Percentiles rank a stretch among this genome's conserved stretches.
Conservation (phyloP, 2,888 invertebrate species). For the Notodonta dromedarius region DNA sequence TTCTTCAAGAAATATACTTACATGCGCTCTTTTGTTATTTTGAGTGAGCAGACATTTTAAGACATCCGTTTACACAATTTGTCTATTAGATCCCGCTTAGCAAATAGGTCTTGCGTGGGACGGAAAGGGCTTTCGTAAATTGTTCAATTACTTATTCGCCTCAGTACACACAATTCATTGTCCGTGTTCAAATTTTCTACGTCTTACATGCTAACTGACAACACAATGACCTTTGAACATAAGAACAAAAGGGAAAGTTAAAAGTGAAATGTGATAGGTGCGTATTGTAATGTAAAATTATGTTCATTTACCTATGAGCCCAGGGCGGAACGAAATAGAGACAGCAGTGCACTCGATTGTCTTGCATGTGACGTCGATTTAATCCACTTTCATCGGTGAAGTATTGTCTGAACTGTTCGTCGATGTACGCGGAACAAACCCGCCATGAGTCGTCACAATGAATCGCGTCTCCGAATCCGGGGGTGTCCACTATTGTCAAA, state of each 20-base stretch:
- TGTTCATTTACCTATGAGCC: constrained; percentile 91
- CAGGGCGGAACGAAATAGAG: constrained; percentile 98
- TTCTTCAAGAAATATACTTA: no score
- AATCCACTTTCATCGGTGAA: constrained; percentile 97
- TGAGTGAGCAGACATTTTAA: neutral
- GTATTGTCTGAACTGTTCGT: constrained; percentile 93
- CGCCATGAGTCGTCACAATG: constrained; percentile 98
- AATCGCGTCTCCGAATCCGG: constrained; percentile 97
- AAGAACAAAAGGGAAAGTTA: constrained; percentile 36
- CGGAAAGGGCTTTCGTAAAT: constrained; percentile 27
- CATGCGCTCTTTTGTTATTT: no score
- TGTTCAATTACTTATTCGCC: constrained; percentile 44
- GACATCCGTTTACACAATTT: neutral
- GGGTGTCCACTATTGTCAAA: constrained; percentile 96
- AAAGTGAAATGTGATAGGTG: constrained; percentile 18
- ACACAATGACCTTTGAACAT: constrained; percentile 27
- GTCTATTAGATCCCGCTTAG: neutral
- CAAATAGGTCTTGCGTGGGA: constrained; percentile 5
- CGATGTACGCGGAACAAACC: constrained; percentile 95
- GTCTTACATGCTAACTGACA: constrained; percentile 24
- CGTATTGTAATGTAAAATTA: constrained; percentile 22
- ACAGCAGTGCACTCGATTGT: constrained; percentile 98
- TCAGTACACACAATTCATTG: constrained; percentile 48
- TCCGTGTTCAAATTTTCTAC: constrained; percentile 22
- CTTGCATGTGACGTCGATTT: constrained; percentile 96